These are phyloP conservation scores for Tipula helvola DNA, from an alignment of 2,888 invertebrate species.

Conservation along the genomic window DNA sequence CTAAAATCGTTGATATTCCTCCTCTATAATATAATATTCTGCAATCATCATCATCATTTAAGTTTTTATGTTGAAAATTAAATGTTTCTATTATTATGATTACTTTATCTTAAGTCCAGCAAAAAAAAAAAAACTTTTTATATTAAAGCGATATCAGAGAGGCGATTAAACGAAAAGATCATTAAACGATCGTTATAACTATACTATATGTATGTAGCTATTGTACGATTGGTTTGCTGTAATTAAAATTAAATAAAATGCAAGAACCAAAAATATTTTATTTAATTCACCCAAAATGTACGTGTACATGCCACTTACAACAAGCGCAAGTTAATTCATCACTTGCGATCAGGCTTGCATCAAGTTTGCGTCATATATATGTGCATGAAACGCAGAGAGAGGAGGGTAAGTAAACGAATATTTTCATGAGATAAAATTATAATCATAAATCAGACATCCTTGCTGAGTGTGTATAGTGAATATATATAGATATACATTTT, in stretches of 20 bases:
- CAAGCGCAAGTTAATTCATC: not conserved
- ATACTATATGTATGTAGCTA: no score
- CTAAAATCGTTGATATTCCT: not conserved
- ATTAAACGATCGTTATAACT: not conserved
- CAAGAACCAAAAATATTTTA: not conserved
- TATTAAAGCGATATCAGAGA: not conserved
- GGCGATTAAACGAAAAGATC: not conserved
- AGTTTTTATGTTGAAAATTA: not conserved
- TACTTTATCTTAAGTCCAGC: not conserved
- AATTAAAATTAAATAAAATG: not conserved
- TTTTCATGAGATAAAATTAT: not conserved
- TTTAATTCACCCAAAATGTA: not conserved
- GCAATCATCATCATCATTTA: conserved; percentile 4
- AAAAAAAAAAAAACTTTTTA: not conserved
- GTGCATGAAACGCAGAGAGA: not conserved
- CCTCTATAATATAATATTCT: not conserved
- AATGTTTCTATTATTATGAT: conserved; percentile 4
- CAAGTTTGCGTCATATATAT: not conserved
- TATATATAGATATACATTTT: not conserved
- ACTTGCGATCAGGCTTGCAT: not conserved
- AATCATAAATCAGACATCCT: not conserved
- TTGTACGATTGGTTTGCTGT: not conserved
- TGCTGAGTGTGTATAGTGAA: not conserved
- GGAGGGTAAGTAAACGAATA: not conserved
- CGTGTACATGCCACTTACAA: not conserved